These are phyloP conservation scores for Troides helena DNA, from an alignment of 2,888 invertebrate species.

Conservation along the genomic window DNA sequence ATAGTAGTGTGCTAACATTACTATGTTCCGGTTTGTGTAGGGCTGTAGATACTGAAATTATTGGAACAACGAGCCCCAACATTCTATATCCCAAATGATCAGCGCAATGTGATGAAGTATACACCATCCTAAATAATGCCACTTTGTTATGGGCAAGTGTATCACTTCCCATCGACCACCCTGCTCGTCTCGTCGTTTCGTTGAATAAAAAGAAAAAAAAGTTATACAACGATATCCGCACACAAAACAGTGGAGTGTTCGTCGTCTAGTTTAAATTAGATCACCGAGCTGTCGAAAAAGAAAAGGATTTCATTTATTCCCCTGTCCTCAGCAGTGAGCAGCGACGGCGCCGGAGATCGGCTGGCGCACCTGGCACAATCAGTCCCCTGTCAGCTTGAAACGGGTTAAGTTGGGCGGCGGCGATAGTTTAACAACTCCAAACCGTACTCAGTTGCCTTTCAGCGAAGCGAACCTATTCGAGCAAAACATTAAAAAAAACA, in stretches of 20 bases:
- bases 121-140: no score
- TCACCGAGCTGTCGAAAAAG: constrained; percentile 29
- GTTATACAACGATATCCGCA: constrained; percentile 7
- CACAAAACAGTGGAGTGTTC: constrained; percentile 1
- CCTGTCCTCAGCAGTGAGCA: constrained; percentile 39
- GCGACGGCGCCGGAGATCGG: constrained; percentile 42
- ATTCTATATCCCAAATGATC: no score
- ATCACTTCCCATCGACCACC: no score
- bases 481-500: background rate
- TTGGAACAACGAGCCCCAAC: no score
- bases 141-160: no score
- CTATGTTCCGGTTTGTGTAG: no score
- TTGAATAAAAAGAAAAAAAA: no score
- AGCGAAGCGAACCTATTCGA: background rate
- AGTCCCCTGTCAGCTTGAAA: constrained; percentile 51
- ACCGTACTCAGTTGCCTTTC: constrained; percentile 6
- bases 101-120: no score
- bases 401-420: constrained; percentile 41
- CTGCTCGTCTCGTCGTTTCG: no score
- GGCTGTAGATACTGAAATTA: no score
- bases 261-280: constrained; percentile 24
- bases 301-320: constrained; percentile 36
- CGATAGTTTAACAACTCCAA: constrained; percentile 24
- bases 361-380: constrained; percentile 51
- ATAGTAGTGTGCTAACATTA: no score